phyloP scores from a whole-genome alignment of 2,797 vertebrate genomes.

The Pygocentrus nattereri region DNA sequence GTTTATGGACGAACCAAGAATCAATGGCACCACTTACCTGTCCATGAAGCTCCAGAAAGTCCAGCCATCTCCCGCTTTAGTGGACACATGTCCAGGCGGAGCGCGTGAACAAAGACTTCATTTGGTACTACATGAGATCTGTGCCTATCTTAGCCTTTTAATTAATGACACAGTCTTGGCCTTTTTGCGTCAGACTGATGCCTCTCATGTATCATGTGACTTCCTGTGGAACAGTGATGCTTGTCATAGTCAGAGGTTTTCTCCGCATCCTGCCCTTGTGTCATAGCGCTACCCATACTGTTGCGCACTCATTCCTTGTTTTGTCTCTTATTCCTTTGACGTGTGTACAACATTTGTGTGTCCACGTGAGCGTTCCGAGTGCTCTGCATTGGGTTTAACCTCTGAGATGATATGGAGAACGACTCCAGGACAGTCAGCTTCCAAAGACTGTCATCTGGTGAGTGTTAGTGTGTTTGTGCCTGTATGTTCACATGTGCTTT shows the following conservation, averaged over 20 bases:
- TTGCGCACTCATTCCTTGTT: not conserved
- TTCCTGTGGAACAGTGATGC: constrained; percentile 39
- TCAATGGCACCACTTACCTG: not conserved
- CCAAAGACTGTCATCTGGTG: constrained; percentile 43
- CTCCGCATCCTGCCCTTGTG: not conserved
- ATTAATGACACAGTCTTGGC: not conserved
- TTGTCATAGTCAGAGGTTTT: constrained; percentile 24
- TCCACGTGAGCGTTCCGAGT: not conserved
- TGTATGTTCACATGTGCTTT: not conserved
- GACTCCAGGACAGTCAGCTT: not conserved
- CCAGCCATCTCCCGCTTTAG: not conserved
- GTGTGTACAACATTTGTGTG: not conserved
- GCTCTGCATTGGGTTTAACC: not conserved
- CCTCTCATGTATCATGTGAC: constrained; percentile 47
- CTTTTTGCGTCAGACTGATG: not conserved
- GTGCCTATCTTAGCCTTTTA: not conserved
- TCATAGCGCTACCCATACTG: not conserved
- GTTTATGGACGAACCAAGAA: too few species aligned
- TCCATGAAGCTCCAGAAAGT: not conserved
- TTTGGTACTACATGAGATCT: not conserved
- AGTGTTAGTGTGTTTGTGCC: not conserved
- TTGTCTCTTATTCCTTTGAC: not conserved
- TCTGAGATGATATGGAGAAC: constrained; percentile 33
- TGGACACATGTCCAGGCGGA: not conserved
- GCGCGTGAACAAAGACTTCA: too few species aligned